Evolutionary conservation across 2,113 vertebrate species (phyloP).

Genomic region (Coptodon rendalli): DNA sequence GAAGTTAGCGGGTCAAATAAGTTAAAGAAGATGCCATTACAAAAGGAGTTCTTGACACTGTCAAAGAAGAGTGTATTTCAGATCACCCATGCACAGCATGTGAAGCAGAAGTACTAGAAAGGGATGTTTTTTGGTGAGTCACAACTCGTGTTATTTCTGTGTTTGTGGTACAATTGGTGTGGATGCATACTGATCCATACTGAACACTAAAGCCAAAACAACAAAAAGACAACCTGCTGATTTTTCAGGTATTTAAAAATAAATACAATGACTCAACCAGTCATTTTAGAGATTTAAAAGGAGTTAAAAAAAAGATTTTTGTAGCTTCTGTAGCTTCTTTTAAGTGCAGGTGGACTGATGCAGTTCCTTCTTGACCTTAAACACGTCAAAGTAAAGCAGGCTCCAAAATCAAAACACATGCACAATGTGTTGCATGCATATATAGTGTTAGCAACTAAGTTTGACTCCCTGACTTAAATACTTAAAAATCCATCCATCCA

Average conservation of each 20-base stretch:
- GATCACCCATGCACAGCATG: background rate
- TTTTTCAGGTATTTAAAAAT: background rate
- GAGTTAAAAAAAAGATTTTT: background rate
- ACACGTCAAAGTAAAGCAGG: background rate
- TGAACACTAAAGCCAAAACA: background rate
- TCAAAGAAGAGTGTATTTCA: background rate
- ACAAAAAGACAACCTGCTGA: background rate
- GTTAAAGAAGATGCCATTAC: background rate
- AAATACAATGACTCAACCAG: background rate
- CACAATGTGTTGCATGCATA: background rate
- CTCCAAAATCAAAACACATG: background rate
- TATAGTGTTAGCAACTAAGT: background rate
- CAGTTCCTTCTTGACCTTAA: background rate
- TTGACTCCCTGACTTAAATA: too few species aligned
- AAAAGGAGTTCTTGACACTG: background rate
- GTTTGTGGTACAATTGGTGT: background rate
- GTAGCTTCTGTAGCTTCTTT: background rate
- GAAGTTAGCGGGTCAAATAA: slow-evolving; percentile 13
- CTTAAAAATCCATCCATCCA: too few species aligned
- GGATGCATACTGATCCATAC: background rate
- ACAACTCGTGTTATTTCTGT: background rate
- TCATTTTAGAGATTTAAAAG: background rate
- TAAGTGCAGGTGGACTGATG: background rate
- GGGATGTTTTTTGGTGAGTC: background rate
- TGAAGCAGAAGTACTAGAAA: background rate